These are phyloP conservation scores for Willisornis vidua DNA, from an alignment of 2,113 vertebrate genomes.

Conservation along the genomic window DNA sequence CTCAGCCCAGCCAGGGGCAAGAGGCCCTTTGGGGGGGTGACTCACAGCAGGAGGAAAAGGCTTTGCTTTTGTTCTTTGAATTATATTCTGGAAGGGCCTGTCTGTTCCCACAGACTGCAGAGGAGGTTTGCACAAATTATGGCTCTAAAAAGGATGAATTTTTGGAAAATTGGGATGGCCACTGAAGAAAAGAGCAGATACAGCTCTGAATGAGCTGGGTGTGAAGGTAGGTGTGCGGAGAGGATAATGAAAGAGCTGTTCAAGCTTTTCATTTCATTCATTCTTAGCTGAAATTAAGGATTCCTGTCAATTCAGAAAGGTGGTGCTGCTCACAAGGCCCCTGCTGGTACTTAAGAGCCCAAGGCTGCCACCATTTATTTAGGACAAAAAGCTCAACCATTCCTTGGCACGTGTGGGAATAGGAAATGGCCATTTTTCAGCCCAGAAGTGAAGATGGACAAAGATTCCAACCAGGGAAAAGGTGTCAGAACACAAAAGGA, in stretches of 20 bases:
- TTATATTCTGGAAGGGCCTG: neutral
- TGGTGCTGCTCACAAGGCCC: neutral
- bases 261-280: rapidly evolving
- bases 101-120: neutral
- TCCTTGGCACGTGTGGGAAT: no score
- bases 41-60: neutral
- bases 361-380: no score
- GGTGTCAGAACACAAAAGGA: no score
- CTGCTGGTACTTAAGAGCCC: no score
- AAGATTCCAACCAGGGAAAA: no score
- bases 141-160: neutral
- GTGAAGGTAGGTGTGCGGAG: rapidly evolving
- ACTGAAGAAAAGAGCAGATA: rapidly evolving
- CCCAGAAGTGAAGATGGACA: no score
- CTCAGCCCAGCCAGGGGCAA: rapidly evolving
- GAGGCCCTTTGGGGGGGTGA: neutral
- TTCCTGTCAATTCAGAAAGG: neutral
- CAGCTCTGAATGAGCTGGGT: neutral
- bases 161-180: neutral
- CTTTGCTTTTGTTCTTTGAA: neutral
- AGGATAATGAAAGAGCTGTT: neutral
- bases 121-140: neutral
- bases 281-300: neutral
- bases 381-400: no score
- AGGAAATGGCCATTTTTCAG: no score